Conservation (phyloP, 2,888 invertebrate species). For the Eristalis tenax region DNA sequence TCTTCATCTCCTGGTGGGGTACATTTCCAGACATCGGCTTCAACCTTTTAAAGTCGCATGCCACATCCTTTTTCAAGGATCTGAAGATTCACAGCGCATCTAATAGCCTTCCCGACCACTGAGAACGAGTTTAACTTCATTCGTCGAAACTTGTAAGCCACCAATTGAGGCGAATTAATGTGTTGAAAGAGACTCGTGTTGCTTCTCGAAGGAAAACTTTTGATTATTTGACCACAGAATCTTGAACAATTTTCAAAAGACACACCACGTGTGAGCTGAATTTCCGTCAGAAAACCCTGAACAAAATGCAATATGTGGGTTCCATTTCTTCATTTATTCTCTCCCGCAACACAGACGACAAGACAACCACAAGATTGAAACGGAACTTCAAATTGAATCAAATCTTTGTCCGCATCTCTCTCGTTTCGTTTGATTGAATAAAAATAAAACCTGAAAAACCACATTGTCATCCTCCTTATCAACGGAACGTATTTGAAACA, state of each 20-base stretch:
- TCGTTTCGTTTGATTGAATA: slow-evolving; percentile 5
- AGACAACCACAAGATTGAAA: background rate
- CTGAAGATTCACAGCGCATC: too few relatives aligned
- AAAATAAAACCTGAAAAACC: background rate
- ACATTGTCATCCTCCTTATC: background rate
- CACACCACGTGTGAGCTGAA: background rate
- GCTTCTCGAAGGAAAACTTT: too few relatives aligned
- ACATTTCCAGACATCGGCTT: too few relatives aligned
- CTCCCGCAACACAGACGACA: background rate
- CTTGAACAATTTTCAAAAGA: background rate
- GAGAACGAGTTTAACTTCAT: too few relatives aligned
- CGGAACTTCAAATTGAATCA: slow-evolving; percentile 5
- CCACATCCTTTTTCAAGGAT: too few relatives aligned
- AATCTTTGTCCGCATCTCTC: background rate
- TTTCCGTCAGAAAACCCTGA: background rate
- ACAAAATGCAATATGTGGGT: background rate
- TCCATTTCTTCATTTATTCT: background rate
- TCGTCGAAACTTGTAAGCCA: too few relatives aligned
- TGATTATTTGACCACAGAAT: too few relatives aligned
- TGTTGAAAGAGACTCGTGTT: too few relatives aligned
- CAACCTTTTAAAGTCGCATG: too few relatives aligned
- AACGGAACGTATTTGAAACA: background rate
- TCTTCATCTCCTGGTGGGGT: too few relatives aligned
- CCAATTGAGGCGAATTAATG: too few relatives aligned
- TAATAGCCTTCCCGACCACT: too few relatives aligned